These are phyloP conservation scores for Nannospalax galili DNA, from an alignment of 2,113 vertebrate species.

Conservation along the genomic window DNA sequence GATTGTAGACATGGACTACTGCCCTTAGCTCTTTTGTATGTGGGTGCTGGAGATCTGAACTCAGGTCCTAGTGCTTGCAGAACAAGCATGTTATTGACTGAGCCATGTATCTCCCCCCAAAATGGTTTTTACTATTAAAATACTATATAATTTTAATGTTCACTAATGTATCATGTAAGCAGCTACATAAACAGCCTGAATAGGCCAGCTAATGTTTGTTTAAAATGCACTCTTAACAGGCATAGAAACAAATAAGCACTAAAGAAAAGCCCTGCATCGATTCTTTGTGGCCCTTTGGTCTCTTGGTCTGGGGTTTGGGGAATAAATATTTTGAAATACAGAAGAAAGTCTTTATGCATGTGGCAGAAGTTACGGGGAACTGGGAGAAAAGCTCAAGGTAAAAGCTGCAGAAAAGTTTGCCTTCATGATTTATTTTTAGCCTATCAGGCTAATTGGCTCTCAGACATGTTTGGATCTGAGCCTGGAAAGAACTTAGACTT, in stretches of 20 bases:
- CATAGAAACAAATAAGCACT: neutral
- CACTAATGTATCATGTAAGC: neutral
- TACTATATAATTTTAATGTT: neutral
- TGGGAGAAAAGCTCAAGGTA: neutral
- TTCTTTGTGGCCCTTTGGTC: slow-evolving; percentile 9
- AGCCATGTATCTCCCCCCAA: too few species aligned
- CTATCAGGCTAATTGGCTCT: slow-evolving; percentile 32
- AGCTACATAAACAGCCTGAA: too few species aligned
- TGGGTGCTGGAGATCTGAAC: too few species aligned
- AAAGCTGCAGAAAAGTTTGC: neutral
- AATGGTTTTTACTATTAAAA: neutral
- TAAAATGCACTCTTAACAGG: neutral
- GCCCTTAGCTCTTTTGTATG: too few species aligned
- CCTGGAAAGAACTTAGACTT: neutral
- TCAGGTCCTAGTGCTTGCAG: too few species aligned
- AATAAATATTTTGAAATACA: neutral
- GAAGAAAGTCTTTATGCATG: neutral
- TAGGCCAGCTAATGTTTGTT: neutral
- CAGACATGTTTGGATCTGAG: neutral
- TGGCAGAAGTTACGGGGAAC: neutral
- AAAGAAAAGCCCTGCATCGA: neutral
- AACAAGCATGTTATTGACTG: too few species aligned
- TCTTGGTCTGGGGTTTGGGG: neutral
- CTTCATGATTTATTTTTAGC: neutral
- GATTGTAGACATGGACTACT: too few species aligned